Percentiles rank a stretch among this genome's conserved stretches.
Conservation (phyloP, 1,140 invertebrate genomes). For the Zaprionus lachaisei region DNA sequence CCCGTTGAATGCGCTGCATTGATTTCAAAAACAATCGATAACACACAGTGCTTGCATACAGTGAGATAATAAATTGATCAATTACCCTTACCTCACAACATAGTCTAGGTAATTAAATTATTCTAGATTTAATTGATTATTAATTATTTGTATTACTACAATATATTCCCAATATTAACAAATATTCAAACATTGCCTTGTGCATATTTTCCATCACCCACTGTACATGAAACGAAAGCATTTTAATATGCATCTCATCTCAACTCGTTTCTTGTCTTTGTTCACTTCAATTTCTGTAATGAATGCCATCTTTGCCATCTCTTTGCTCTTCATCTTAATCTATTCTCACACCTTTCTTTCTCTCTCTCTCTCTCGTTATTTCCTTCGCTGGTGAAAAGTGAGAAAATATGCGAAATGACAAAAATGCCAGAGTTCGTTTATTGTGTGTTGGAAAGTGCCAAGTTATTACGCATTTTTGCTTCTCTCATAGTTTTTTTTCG, state of each 20-base stretch:
- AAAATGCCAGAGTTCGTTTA: neutral
- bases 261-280: constrained; percentile 43
- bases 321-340: constrained; percentile 21
- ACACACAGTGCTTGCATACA: no score
- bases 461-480: constrained; percentile 4
- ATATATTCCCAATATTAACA: neutral
- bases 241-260: constrained; percentile 62
- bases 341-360: constrained; percentile 1
- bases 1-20: no score
- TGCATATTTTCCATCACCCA: neutral
- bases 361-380: neutral
- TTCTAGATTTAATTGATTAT: no score
- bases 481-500: neutral
- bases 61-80: no score
- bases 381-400: neutral
- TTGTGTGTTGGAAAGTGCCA: neutral
- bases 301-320: constrained; percentile 45
- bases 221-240: constrained; percentile 65
- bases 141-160: neutral
- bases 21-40: no score
- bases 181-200: neutral
- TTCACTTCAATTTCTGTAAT: constrained; percentile 66
- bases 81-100: no score
- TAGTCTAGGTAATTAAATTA: no score
- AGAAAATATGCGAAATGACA: neutral